Evolutionary conservation across 64 coral and sea anemone species (phyloP).

Genomic region (Dendronephthya gigantea): DNA sequence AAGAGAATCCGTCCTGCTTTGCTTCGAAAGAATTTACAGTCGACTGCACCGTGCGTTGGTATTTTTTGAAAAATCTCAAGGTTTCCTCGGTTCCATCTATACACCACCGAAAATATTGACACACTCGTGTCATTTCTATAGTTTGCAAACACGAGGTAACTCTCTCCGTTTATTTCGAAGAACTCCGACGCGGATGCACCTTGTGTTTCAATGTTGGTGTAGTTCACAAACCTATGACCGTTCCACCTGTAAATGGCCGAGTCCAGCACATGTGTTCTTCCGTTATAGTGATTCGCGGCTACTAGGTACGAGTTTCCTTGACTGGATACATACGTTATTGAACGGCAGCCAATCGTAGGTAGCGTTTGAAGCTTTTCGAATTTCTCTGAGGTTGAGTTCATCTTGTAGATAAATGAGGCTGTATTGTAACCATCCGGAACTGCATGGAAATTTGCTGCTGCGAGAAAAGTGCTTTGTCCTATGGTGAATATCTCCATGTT

Average conservation of each 20-base stretch:
- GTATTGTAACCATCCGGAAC: neutral
- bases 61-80: neutral
- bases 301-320: neutral
- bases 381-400: neutral
- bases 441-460: neutral
- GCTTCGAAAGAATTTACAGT: neutral
- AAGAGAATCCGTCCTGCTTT: neutral
- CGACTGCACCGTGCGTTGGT: neutral
- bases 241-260: constrained; percentile 3
- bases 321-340: neutral
- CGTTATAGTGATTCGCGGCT: neutral
- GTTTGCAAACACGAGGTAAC: neutral
- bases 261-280: neutral
- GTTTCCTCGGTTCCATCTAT: neutral
- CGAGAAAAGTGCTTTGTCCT: neutral
- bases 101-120: neutral
- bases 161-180: neutral
- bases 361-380: neutral
- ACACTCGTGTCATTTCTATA: neutral
- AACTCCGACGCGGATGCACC: neutral
- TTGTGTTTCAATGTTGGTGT: neutral
- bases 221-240: neutral
- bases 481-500: neutral
- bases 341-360: neutral
- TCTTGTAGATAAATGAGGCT: neutral